Conservation (phyloP, 2,888 invertebrate species). For the Calameuta idolon region DNA sequence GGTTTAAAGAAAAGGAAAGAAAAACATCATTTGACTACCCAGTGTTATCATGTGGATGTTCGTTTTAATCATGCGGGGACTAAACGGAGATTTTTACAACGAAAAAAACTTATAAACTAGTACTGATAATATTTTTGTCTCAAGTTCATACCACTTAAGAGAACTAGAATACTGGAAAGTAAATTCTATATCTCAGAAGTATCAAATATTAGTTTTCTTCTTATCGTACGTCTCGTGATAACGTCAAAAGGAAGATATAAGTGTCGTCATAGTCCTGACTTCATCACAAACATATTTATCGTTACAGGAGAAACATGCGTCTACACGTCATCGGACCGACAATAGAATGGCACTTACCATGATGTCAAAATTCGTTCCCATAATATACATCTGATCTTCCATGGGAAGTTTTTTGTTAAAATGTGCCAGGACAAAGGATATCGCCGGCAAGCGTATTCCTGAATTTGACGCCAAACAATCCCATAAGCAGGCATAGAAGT, state of each 20-base stretch:
- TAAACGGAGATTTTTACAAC: neutral
- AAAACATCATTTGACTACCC: neutral
- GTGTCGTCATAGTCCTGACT: neutral
- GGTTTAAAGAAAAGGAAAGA: conserved; percentile 7
- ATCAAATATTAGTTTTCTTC: neutral
- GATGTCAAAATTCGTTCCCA: conserved; percentile 86
- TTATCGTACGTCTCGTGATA: neutral
- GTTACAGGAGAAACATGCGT: neutral
- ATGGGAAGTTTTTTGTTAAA: conserved; percentile 82
- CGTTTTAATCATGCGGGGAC: neutral
- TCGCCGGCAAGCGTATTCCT: conserved; percentile 83
- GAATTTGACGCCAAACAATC: conserved; percentile 86
- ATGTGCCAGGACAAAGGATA: conserved; percentile 82
- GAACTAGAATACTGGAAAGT: neutral
- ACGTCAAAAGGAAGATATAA: neutral
- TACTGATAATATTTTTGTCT: neutral
- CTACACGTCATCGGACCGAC: neutral
- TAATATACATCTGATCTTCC: conserved; percentile 85
- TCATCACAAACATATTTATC: neutral
- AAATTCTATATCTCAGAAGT: neutral
- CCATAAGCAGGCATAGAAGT: conserved; percentile 91
- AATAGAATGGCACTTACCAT: conserved; percentile 71
- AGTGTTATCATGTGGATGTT: too few relatives aligned
- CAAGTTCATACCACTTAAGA: neutral
- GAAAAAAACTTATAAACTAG: neutral